Percentiles rank a stretch among this genome's conserved stretches.
Conservation (phyloP, 2,113 vertebrate genomes). For the Phodopus roborovskii region DNA sequence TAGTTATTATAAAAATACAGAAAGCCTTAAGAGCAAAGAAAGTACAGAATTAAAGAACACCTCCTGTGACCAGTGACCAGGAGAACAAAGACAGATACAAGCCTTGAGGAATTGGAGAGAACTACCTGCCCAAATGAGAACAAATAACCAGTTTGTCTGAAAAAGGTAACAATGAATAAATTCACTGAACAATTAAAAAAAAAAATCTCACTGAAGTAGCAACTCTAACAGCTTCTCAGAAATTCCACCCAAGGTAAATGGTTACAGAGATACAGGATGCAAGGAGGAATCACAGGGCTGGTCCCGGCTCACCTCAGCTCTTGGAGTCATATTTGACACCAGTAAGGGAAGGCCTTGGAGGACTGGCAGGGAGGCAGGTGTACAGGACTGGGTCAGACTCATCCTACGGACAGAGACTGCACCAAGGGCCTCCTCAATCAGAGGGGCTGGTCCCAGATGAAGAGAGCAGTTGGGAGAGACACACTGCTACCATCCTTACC, state of each 20-base stretch:
- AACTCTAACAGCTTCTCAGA: constrained; percentile 17
- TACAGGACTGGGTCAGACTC: background rate
- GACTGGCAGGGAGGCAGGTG: background rate
- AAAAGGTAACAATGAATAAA: background rate
- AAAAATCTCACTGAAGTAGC: background rate
- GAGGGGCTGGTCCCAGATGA: background rate
- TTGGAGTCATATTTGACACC: background rate
- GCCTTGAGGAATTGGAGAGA: background rate
- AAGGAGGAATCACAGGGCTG: background rate
- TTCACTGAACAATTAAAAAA: background rate
- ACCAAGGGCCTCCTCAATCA: background rate
- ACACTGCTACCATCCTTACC: background rate
- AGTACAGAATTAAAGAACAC: background rate
- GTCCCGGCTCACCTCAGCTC: background rate
- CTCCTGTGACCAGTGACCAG: background rate
- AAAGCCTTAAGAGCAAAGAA: background rate
- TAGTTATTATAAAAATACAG: background rate
- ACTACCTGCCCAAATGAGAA: background rate
- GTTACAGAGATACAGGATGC: background rate
- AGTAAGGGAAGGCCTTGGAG: background rate
- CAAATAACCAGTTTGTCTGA: background rate
- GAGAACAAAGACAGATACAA: background rate
- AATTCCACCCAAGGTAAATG: background rate
- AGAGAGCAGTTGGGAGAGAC: background rate
- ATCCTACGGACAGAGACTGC: background rate